phyloP scores from a whole-genome alignment of 2,888 invertebrate species.

The Lasius platythorax region DNA sequence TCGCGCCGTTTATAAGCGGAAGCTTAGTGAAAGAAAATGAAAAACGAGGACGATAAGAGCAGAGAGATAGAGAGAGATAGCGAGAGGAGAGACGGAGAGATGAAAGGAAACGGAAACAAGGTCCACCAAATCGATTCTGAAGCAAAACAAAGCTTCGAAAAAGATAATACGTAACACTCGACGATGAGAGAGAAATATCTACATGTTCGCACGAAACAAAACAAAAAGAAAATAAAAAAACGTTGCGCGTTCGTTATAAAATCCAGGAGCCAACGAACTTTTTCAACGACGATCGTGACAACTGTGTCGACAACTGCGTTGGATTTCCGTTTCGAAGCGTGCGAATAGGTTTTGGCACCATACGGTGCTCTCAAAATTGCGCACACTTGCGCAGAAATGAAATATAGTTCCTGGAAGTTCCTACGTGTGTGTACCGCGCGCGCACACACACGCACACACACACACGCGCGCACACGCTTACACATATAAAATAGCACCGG shows the following conservation, averaged over 20 bases:
- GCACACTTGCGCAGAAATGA: constrained; percentile 56
- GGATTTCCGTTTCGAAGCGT: constrained; percentile 35
- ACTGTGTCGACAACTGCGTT: not conserved
- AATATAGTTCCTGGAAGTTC: constrained; percentile 72
- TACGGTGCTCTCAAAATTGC: constrained; percentile 51
- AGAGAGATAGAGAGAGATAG: constrained; percentile 42
- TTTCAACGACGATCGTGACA: not conserved
- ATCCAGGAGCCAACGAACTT: not conserved
- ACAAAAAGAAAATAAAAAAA: not conserved
- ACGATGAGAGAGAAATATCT: constrained; percentile 30
- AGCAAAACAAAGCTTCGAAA: not conserved
- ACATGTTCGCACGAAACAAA: not conserved
- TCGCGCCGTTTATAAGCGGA: constrained; percentile 5
- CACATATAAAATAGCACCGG: not conserved
- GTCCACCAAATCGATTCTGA: not conserved
- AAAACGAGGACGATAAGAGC: constrained; percentile 38
- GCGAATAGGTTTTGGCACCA: constrained; percentile 63
- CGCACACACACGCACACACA: constrained; percentile 23
- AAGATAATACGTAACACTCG: not conserved
- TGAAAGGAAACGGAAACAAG: not conserved
- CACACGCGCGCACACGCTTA: not conserved
- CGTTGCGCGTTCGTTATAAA: not conserved
- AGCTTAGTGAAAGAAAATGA: constrained; percentile 22
- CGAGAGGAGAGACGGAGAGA: constrained; percentile 14
- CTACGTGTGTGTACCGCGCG: constrained; percentile 25